Evolutionary conservation across 2,888 invertebrate genomes (phyloP), one percentile per base, ranked within the genome.

Genomic region (Tubulanus polymorphus): DNA sequence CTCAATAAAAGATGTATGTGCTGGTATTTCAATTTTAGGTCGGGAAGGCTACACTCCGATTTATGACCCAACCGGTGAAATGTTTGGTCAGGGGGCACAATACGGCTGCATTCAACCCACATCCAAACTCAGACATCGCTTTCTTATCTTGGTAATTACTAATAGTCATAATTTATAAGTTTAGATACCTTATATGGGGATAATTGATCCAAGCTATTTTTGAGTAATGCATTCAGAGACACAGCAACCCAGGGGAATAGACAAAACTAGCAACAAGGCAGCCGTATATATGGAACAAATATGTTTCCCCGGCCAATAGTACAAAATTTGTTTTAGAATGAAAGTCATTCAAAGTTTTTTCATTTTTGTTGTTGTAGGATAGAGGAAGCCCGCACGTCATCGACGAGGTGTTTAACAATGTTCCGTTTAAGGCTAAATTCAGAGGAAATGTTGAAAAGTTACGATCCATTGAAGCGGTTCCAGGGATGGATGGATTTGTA

Each of bases 401-500:
- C n/a, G 68, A 70, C 30, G 61, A 55, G 37, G 55, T 63, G 48
- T 71, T 74, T 54, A 63, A 71, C 37, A 70, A 70, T 52, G 60
- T 75, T 49, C 65, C 69, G 8, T 73, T 79, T 59, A 66, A 78
- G 54, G 79, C 79, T 8, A 61, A 65, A 49, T 75, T 79, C 64
- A 73, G 74, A 15, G 61, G 63, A 20, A 73, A 78, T 30, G 61
- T 66, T 18, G 57, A 67, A 1, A 62, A 69, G 18, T 74, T 70
- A 51, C 48, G 59, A 5, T 55, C 58, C 27, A 37, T 79, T n/a
- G 51, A 66, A 23, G 54, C 64, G 6, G 61, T 73, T 55, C 65
- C 72, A 25, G 78, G 79, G 18, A 72, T 78, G 26, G 80, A 80
- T 65, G 80, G 80, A n/a, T 80, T 80, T 62, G 63, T 69, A 1